Evolutionary conservation across 2,113 vertebrate species (phyloP).

Genomic region (Hydropotes inermis): DNA sequence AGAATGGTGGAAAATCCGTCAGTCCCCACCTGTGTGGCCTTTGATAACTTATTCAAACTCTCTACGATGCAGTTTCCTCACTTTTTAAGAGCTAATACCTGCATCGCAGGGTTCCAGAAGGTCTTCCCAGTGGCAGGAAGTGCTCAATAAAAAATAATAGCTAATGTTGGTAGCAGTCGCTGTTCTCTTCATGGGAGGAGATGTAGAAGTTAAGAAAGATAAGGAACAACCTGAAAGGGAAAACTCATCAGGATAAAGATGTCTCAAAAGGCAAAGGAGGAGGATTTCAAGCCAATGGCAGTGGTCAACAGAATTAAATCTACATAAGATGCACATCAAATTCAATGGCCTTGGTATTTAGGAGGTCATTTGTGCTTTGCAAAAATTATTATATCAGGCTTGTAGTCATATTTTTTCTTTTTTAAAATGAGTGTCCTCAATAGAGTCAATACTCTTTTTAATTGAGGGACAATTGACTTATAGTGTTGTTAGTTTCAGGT

Average conservation of each 20-base stretch:
- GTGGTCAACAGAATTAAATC: neutral
- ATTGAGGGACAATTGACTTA: neutral
- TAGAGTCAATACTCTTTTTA: neutral
- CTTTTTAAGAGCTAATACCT: neutral
- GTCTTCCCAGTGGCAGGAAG: neutral
- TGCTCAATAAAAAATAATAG: neutral
- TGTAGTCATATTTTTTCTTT: neutral
- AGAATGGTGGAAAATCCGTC: neutral
- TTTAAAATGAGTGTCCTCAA: neutral
- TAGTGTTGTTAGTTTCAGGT: neutral
- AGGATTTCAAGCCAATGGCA: neutral
- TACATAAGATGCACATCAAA: neutral
- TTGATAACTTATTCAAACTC: neutral
- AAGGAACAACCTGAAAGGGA: neutral
- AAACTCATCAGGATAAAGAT: neutral
- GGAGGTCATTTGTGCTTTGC: neutral
- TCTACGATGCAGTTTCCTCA: neutral
- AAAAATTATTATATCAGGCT: neutral
- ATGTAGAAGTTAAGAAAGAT: neutral
- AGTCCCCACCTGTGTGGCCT: neutral
- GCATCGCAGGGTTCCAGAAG: neutral
- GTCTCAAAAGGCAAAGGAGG: neutral
- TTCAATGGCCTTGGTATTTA: neutral
- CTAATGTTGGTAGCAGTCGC: neutral
- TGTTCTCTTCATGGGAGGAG: neutral